Conservation (phyloP, 1,140 invertebrate species). For the Dendrolimus kikuchii region DNA sequence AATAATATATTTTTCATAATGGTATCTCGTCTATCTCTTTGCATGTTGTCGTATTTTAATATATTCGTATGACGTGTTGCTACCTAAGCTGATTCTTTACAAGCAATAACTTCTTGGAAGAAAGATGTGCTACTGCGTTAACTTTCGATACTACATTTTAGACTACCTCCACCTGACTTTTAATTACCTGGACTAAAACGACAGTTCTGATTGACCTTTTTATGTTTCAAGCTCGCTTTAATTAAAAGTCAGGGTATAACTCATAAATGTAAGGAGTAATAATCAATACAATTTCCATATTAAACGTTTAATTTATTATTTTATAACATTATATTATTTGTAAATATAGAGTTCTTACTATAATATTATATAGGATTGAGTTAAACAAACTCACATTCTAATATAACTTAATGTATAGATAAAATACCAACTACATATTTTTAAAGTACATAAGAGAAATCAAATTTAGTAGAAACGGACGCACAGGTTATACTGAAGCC, state of each 20-base stretch:
- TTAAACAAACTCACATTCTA: conserved; percentile 58
- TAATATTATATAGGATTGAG: conserved; percentile 59
- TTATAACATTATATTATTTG: conserved; percentile 72
- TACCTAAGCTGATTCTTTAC: too few relatives aligned
- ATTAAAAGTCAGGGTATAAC: background rate
- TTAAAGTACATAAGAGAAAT: conserved; percentile 49
- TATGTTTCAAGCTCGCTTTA: too few relatives aligned
- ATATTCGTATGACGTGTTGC: too few relatives aligned
- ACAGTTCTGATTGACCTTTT: too few relatives aligned
- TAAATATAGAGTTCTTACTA: conserved; percentile 70
- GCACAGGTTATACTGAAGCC: background rate
- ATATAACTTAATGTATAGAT: conserved; percentile 52
- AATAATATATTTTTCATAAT: too few relatives aligned
- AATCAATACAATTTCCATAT: conserved; percentile 30
- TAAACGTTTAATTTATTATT: conserved; percentile 68
- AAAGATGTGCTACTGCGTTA: too few relatives aligned
- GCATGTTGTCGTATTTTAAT: too few relatives aligned
- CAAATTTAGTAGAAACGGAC: conserved; percentile 39
- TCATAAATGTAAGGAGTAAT: conserved; percentile 3
- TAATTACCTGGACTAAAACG: too few relatives aligned
- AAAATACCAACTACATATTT: conserved; percentile 46
- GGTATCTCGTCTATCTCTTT: too few relatives aligned
- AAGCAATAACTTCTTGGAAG: too few relatives aligned
- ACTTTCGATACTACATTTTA: too few relatives aligned
- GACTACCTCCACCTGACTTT: too few relatives aligned